Base-by-base conservation (phyloP, 2,113 vertebrate genomes). In the Columba janthina region DNA sequence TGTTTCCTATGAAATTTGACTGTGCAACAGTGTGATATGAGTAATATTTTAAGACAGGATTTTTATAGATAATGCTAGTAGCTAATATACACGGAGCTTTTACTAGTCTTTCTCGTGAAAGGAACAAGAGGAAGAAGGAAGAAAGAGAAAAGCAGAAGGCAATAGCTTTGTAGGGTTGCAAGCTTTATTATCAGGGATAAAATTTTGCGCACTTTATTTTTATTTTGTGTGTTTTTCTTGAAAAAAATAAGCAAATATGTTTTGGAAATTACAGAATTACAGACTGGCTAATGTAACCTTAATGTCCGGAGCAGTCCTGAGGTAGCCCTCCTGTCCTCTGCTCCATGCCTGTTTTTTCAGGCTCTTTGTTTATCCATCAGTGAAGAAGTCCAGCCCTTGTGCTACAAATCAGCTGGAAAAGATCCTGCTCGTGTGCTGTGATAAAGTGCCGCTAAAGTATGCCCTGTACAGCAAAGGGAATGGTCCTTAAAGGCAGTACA, bases 1-100 rank as follows among this genome's bases (percentile, higher is more conserved):
- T 96, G 80, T 95, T 97, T 95, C 93, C 90, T 95, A 94, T 94
- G 96, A 97, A 97, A 97, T 96, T 89, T 97, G 96, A 89, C 94
- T 96, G 93, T 97, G 97, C 70, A 95, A 94, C 85, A 82, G 79
- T 90, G 94, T 97, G 97, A 92, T 96, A 93, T 75, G 93, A 97
- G 85, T 97, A 97, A 96, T 97, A 97, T 79, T 95, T 97, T 95
- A 96, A 87, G 90, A 91, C 29, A 60, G 42, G 57, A 38, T 74
- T 96, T 95, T 92, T 94, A 90, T 61, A 65, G 88, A 89, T 75
- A 34, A 50, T 44, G 81, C 65, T 86, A 84, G 57, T 75, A 87
- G 78, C 53, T 93, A 75, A 90, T 72, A 69, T 5, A 36, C 24
- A 40, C 34, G 53, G 64, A 36, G 29, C 6, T 80, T 90, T 90